Base-by-base conservation (phyloP, 1,140 invertebrate genomes). In the Drosophila baimaii region DNA sequence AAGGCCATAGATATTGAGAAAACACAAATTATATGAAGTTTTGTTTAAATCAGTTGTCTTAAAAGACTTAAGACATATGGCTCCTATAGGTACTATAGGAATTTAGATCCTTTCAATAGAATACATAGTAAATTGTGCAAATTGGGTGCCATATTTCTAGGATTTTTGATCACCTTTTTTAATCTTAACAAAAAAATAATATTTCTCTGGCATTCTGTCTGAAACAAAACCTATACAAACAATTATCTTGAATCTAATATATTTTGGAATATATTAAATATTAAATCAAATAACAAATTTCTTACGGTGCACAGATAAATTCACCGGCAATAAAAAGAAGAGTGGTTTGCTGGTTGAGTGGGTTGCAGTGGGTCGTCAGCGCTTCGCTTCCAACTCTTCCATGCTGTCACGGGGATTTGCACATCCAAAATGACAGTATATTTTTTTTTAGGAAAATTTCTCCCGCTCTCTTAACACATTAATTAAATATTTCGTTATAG, bases 401-500 rank as follows among this genome's bases (percentile, higher is more conserved):
- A 33, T 33, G 31, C 66, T 71, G 69, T 72, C 66, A 72, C 10
- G 54, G 66, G 5, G 27, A n/a, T 44, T 72, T 72, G 69, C 44
- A 71, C 69, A 72, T 49, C 27, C 21, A 2, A 65, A 74, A 57
- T 57, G 27, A 19, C 51, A 41, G 51, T 31, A 35, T 51, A 13
- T 39, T 49, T 35, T 12, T 44, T 62, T 62, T 35, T 12, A 29
- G 12, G n/a, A 55, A 58, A 56, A 66, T 57, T 56, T 75, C 58
- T 56, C 51, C 66, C 23, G 43, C 37, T 54, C 59, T 55, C 19
- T 23, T 51, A 41, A 9, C 12, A 21, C 31, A 41, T 8, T 75
- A 41, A 75, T 75, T 74, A 75, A 75, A 55, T 64, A 64, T 74
- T 55, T 73, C 68, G 43, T 55, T 46, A 21, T 3, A 10, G 2